Base-by-base conservation (phyloP, 2,888 invertebrate genomes). In the Platycnemis pennipes region DNA sequence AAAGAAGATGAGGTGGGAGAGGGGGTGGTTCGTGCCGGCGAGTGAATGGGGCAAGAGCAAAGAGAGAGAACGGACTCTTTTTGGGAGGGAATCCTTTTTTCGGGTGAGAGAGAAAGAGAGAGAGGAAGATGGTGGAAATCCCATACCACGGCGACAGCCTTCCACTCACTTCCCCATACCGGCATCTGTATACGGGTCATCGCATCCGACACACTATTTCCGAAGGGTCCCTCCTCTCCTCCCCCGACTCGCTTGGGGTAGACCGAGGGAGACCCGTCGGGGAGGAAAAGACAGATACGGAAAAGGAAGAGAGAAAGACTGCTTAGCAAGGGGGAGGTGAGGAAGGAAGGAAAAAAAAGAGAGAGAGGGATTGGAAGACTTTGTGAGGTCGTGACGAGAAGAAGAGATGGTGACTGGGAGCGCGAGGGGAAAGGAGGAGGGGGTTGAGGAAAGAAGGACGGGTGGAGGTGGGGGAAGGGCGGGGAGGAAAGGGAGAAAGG, bases 101-200 rank as follows among this genome's bases (percentile, higher is more conserved):
- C 26, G 63, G 26, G 63, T n/a, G n/a, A n/a, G n/a, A n/a, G n/a
- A n/a, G 63, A 7, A 63, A 63, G 63, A 26, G 63, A 63, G 37
- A 37, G 37, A 77, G 22, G 37, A 4, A 77, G 77, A 63, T 19
- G 22, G 63, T 22, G 63, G 26, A 26, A 63, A 63, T 63, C 37
- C 37, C 77, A 77, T n/a, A 77, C 77, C 77, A 37, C 13, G n/a
- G 77, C 77, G 63, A 63, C 63, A 63, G 63, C 22, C 77, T 87
- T 45, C 46, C 26, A 44, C 87, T 45, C 45, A 44, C 31, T 44
- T n/a, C 87, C 77, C 86, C 86, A 44, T 86, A 86, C 86, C 88
- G 42, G 63, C 91, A 91, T 91, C 91, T 91, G 91, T 91, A 91
- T 91, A 56, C 91, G 89, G 89, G 89, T 89, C 89, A 91, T 91